phyloP scores from a whole-genome alignment of 2,888 invertebrate species.

The Bombylius major region DNA sequence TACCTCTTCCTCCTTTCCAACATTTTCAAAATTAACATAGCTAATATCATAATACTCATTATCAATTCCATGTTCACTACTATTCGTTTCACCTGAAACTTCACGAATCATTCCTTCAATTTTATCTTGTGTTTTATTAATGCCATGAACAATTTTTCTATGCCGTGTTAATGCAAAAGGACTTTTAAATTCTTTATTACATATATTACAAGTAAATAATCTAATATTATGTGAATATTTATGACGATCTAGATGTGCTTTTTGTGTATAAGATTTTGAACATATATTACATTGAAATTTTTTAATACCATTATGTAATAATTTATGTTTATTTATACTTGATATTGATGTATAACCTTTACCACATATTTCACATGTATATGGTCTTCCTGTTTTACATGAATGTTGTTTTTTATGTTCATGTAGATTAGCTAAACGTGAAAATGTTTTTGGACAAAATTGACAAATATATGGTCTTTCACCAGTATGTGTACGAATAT shows the following conservation, averaged over 20 bases:
- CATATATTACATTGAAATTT: conserved; percentile 1
- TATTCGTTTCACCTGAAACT: no score
- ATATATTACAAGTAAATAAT: neutral
- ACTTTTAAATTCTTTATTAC: neutral
- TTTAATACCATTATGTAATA: conserved; percentile 8
- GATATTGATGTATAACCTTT: conserved; percentile 8
- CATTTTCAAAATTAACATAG: neutral
- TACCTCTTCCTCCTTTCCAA: neutral
- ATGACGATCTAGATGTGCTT: no score
- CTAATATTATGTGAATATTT: no score
- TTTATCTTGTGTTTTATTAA: no score
- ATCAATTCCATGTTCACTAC: no score
- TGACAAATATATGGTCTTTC: conserved; percentile 9
- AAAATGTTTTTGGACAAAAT: conserved; percentile 10
- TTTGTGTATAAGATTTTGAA: no score
- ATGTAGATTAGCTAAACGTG: conserved; percentile 6
- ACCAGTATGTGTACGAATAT: conserved; percentile 9
- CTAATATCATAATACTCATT: neutral
- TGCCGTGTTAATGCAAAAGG: neutral
- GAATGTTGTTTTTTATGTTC: conserved; percentile 1
- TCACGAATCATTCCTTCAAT: no score
- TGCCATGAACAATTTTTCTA: neutral
- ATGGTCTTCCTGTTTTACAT: neutral
- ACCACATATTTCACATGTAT: conserved; percentile 7
- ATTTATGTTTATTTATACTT: conserved; percentile 9